phyloP scores from a whole-genome alignment of 2,113 vertebrate species.

The Notothenia rossii region DNA sequence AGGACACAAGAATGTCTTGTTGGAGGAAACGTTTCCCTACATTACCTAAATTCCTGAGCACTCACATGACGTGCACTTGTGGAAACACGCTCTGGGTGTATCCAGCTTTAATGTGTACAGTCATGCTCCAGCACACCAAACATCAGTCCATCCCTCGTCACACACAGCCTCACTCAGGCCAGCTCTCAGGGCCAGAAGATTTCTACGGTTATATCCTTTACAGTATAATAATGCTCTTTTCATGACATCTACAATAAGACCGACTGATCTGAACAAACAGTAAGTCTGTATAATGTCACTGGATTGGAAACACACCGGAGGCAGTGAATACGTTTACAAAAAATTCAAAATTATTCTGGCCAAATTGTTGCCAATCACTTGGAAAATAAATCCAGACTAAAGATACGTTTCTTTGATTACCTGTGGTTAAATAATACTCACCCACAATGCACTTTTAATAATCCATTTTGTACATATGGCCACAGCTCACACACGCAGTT shows the following conservation, averaged over 20 bases:
- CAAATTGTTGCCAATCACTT: not conserved
- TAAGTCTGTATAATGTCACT: not conserved
- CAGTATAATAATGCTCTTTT: conserved; percentile 6
- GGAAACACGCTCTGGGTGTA: conserved; percentile 75
- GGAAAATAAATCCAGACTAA: conserved; percentile 2
- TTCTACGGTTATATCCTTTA: conserved; percentile 13
- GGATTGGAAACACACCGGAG: conserved; percentile 7
- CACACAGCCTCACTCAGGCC: conserved; percentile 42
- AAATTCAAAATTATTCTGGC: not conserved
- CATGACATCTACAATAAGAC: not conserved
- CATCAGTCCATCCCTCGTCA: conserved; percentile 50
- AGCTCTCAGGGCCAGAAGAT: conserved; percentile 18
- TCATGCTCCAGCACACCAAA: conserved; percentile 67
- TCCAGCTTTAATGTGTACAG: conserved; percentile 63
- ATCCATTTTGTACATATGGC: conserved; percentile 28
- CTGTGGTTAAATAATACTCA: conserved; percentile 30
- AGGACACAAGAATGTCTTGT: conserved; percentile 34
- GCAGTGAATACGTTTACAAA: not conserved
- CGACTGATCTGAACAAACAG: conserved; percentile 6
- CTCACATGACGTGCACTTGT: conserved; percentile 74
- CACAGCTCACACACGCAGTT: not conserved
- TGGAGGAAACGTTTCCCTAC: conserved; percentile 57
- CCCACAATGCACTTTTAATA: conserved; percentile 5
- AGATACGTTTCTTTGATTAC: conserved; percentile 39
- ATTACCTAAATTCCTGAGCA: conserved; percentile 78